Base-by-base conservation (phyloP, 2,113 vertebrate genomes). In the Cryptomyrus ogoouensis region DNA sequence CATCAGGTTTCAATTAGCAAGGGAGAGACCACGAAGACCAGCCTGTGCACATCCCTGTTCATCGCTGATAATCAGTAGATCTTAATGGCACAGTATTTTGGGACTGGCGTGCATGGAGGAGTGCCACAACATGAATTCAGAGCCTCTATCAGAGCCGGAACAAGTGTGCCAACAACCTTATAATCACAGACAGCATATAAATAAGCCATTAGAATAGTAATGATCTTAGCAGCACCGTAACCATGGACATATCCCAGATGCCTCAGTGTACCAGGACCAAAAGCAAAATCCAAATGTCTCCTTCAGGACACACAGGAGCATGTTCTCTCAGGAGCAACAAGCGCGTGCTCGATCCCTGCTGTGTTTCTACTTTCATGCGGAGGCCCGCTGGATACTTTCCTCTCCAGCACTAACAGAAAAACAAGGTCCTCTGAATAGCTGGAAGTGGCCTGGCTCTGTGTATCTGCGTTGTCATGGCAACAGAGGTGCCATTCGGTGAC, bases 401-500 rank as follows among this genome's bases (percentile, higher is more conserved):
- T 24, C 21, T 44, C 83, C 83, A 84, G 83, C 21, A 13, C 83
- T 15, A 87, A 17, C 13, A 56, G 15, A 35, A 87, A 87, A 87
- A 87, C 85, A 87, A 87, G 44, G 44, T 87, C 12, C 27, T 87
- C 27, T 27, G 15, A 56, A 87, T 53, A 19, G 27, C 49, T 53
- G 12, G 31, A 53, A 56, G n/a, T 50, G n/a, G 46, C 52, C 50
- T 19, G 31, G 50, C 13, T 88, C n/a, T n/a, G 77, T 35, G 77
- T 47, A 12, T 56, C 31, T 80, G 35, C 35, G 17, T 90, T 80
- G 31, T 35, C 19, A 80, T 88, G 85, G 85, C n/a, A 88, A 90
- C 89, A 74, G 42, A 39, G 42, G 66, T 88, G 19, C 84, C 1
- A 88, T 52, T 77, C 85, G 42, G 24, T 19, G 53, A 70, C 42